phyloP scores from a whole-genome alignment of 1,140 invertebrate genomes.

The Drosophila pachea region DNA sequence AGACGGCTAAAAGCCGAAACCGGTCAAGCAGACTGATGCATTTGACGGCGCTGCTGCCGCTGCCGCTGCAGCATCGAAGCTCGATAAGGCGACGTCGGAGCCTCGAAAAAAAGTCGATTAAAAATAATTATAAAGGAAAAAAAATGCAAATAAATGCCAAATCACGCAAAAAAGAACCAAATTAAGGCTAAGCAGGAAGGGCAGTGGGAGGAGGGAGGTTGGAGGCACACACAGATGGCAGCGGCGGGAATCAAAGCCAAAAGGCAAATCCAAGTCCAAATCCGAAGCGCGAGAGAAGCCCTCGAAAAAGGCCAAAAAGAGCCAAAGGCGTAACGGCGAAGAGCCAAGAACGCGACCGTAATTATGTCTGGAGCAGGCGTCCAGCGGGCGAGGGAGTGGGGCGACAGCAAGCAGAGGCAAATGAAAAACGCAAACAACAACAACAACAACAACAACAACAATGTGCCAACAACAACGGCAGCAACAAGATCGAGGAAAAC shows the following conservation, averaged over 20 bases:
- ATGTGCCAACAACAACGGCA: slow-evolving; percentile 45
- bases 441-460: slow-evolving; percentile 30
- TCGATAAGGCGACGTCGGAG: neutral
- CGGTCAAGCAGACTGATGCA: slow-evolving; percentile 53
- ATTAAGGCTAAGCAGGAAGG: slow-evolving; percentile 25
- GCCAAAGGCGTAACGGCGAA: slow-evolving; percentile 30
- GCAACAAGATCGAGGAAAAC: slow-evolving; percentile 29
- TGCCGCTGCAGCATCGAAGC: neutral
- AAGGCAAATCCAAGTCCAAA: slow-evolving; percentile 6
- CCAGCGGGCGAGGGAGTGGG: neutral
- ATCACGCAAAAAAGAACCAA: slow-evolving; percentile 22
- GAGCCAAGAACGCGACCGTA: slow-evolving; percentile 41
- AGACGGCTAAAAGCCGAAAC: slow-evolving; percentile 15
- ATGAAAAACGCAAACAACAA: slow-evolving; percentile 59
- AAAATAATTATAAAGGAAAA: slow-evolving; percentile 15
- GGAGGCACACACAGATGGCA: slow-evolving; percentile 5
- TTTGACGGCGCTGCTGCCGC: no score
- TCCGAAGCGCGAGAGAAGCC: neutral
- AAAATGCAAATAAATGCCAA: slow-evolving; percentile 12
- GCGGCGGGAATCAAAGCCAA: slow-evolving; percentile 26
- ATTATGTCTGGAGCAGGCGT: slow-evolving; percentile 21
- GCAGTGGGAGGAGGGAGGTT: neutral
- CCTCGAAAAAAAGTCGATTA: slow-evolving; percentile 11
- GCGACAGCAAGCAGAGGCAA: slow-evolving; percentile 30
- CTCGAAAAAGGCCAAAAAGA: neutral